Evolutionary conservation across 1,140 invertebrate species (phyloP), one percentile per base, ranked within the genome.

Genomic region (Cydia pomonella): DNA sequence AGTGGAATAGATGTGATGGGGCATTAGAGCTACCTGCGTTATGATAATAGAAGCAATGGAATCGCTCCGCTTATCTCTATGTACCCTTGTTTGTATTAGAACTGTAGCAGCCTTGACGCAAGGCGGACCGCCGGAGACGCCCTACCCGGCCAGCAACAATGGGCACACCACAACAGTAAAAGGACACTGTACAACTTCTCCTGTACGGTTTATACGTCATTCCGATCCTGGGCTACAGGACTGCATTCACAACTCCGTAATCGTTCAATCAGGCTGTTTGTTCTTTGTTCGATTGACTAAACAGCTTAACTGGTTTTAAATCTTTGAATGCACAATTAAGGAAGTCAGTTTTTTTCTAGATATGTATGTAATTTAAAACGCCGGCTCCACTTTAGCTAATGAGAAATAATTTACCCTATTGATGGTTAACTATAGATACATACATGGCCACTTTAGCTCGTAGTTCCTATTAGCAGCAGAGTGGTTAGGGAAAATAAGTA

Each of bases 31-130:
- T n/a, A n/a, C n/a, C n/a, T n/a, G 16, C n/a, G 16, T 18, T 18
- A n/a, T 10, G 53, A 23, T 59, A 59, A 12, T 23, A 59, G 1
- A 18, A 29, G 33, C 27, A 69, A 38, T 29, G 5, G 12, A 69
- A 69, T 29, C 33, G 25, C 25, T 38, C 9, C 25, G 25, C 64
- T 29, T 29, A 69, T 69, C 64, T 27, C 64, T n/a, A 33, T 33
- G n/a, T 27, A 29, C 16, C 25, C 33, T 29, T 29, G 64, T 69
- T 29, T 27, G 64, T 69, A 69, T 69, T 69, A 27, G 64, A 29
- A 69, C 64, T 69, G 25, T 27, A 18, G 64, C 64, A 38, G 10
- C 64, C 64, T 69, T 69, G 25, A 29, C 64, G 64, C 64, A 69
- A 69, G 64, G 64, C 33, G 64, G 25, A 69, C 64, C 64, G 64